Evolutionary conservation across 2,888 invertebrate species (phyloP).

Genomic region (Taphrorychus bicolor): DNA sequence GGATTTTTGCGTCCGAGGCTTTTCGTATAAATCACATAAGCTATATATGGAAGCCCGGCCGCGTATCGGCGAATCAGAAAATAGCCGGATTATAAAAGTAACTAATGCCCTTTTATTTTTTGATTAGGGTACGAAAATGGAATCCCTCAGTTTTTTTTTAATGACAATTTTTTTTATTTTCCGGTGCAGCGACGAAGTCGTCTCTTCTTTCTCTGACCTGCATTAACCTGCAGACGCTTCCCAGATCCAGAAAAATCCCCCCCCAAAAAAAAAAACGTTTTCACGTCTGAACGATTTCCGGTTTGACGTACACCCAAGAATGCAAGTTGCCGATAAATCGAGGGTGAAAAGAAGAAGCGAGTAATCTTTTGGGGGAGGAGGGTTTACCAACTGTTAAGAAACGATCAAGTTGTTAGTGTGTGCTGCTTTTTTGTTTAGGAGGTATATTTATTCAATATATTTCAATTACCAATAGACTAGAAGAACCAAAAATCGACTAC

Average conservation of each 20-base stretch:
- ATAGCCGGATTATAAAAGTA: conserved; percentile 38
- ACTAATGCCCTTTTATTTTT: conserved; percentile 29
- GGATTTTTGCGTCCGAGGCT: conserved; percentile 38
- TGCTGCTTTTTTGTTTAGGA: too few relatives aligned
- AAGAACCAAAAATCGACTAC: background rate
- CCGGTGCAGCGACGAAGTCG: background rate
- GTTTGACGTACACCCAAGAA: conserved; percentile 41
- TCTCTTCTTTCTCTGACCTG: conserved; percentile 28
- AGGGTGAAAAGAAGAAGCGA: conserved; percentile 31
- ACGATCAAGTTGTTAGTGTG: background rate
- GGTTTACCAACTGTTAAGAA: conserved; percentile 22
- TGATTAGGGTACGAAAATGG: background rate
- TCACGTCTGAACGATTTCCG: conserved; percentile 42
- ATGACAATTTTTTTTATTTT: background rate
- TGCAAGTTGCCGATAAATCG: conserved; percentile 38
- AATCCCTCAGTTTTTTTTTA: conserved; percentile 5
- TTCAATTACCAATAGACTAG: too few relatives aligned
- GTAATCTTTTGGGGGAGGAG: conserved; percentile 11
- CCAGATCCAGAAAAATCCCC: conserved; percentile 26
- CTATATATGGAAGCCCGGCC: conserved; percentile 22
- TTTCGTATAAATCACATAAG: conserved; percentile 39
- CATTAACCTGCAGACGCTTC: conserved; percentile 39
- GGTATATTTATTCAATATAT: too few relatives aligned
- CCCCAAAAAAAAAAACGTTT: conserved; percentile 30
- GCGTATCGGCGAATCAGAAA: conserved; percentile 34